Evolutionary conservation across 2,888 invertebrate genomes (phyloP).

Genomic region (Oscheius sp.): DNA sequence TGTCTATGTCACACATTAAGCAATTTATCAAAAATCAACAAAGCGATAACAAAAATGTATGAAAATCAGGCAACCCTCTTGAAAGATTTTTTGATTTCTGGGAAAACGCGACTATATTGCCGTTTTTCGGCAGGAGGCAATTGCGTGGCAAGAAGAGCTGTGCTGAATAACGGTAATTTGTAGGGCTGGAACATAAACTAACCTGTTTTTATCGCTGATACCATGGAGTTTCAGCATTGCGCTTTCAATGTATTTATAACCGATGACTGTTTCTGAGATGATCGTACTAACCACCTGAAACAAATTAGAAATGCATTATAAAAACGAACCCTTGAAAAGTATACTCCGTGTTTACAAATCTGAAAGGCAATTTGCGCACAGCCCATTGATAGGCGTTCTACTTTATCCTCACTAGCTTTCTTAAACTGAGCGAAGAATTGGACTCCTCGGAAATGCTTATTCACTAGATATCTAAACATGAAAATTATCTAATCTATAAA

Average conservation of each 20-base stretch:
- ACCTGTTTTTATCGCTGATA: slow-evolving; percentile 21
- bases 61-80: background rate
- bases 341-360: background rate
- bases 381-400: background rate
- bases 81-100: background rate
- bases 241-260: slow-evolving; percentile 11
- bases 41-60: background rate
- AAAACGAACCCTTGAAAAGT: slow-evolving; percentile 1
- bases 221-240: slow-evolving; percentile 13
- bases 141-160: slow-evolving; percentile 13
- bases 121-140: slow-evolving; percentile 18
- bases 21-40: slow-evolving; percentile 7
- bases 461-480: background rate
- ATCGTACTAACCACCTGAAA: slow-evolving; percentile 1
- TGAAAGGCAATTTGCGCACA: slow-evolving; percentile 1
- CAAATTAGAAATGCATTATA: no score
- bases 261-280: slow-evolving; percentile 10
- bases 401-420: background rate
- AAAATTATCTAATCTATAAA: background rate
- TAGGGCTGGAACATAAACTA: background rate
- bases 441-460: slow-evolving; percentile 5
- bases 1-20: no score
- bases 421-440: slow-evolving; percentile 7
- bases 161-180: slow-evolving; percentile 3
- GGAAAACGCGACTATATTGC: slow-evolving; percentile 13